Evolutionary conservation across 1,140 invertebrate genomes (phyloP), one percentile per base, ranked within the genome.

Genomic region (Drosophila simulans): DNA sequence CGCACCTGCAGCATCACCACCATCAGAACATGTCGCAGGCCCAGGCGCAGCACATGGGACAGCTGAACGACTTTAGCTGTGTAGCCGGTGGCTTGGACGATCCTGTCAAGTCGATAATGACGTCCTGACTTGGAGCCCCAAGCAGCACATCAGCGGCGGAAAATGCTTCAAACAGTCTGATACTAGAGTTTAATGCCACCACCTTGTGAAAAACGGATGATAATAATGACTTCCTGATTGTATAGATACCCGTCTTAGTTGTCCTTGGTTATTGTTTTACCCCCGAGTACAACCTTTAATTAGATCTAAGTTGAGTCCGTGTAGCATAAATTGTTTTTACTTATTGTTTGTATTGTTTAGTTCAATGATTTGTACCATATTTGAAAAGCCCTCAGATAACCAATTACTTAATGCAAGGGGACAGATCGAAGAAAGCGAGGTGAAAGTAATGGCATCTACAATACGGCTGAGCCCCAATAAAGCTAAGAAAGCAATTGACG

Each of bases 31-130:
- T 88, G 42, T 15, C 59, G 15, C 83, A 83, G 58, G 25, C 62
- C 1, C 82, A 82, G 48, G n/a, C 74, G 1, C 69, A 69, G 51
- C 80, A 90, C 54, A 54, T 86, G 48, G 58, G 69, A 1, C 85
- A 90, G 46, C 17, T 91, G 5, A 91, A 83, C 43, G 91, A 92
- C 75, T 92, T 92, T 49, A 89, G 78, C 53, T 92, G 91, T 57
- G 85, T 92, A 17, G 56, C 80, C 22, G 74, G 83, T 25, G 90
- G 91, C 22, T 54, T 91, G 12, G 91, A 92, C 17, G 91, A 92
- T 51, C 88, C 91, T 0, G 90, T 92, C 13, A 92, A 92, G 65
- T 92, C 91, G 22, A 92, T 92, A 27, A 91, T 92, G 88, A 92
- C 91, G 27, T 92, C 91, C 77, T 92, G 91, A 92, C 91, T 86